These are phyloP conservation scores for Musca domestica DNA, from an alignment of 1,140 invertebrate species.

Conservation along the genomic window DNA sequence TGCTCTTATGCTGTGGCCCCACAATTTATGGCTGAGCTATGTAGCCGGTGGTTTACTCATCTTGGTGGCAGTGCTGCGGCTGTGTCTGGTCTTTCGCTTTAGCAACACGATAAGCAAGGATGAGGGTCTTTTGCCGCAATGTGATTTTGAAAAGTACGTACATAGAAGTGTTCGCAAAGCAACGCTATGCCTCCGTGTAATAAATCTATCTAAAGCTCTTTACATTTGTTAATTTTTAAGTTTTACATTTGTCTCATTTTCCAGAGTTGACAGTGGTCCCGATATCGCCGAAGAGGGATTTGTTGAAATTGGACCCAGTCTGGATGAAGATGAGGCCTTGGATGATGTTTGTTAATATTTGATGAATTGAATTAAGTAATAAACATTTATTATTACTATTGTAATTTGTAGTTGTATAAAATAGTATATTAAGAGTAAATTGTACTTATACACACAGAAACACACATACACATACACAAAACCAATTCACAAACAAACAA, in stretches of 20 bases:
- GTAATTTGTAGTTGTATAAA: no score
- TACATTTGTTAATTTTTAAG: neutral
- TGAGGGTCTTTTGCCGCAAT: constrained; percentile 47
- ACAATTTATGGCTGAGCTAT: constrained; percentile 52
- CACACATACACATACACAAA: no score
- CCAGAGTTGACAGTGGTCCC: constrained; percentile 42
- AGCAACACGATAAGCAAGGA: constrained; percentile 32
- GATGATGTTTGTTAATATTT: constrained; percentile 46
- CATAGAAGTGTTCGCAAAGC: neutral
- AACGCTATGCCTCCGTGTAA: neutral
- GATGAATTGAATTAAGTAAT: neutral
- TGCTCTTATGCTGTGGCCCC: constrained; percentile 44
- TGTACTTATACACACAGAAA: no score
- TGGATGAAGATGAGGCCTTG: constrained; percentile 35
- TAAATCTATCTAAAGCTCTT: constrained; percentile 2
- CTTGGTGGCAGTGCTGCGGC: constrained; percentile 41
- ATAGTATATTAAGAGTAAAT: no score
- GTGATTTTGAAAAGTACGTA: constrained; percentile 47
- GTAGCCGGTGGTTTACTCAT: constrained; percentile 46
- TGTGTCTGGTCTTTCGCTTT: constrained; percentile 40
- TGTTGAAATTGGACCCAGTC: constrained; percentile 34
- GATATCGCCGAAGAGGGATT: constrained; percentile 39
- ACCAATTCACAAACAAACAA: no score
- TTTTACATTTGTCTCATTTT: constrained; percentile 17
- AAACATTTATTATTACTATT: no score